phyloP scores from a whole-genome alignment of 1,140 invertebrate species.

The Drosophila tropicalis region DNA sequence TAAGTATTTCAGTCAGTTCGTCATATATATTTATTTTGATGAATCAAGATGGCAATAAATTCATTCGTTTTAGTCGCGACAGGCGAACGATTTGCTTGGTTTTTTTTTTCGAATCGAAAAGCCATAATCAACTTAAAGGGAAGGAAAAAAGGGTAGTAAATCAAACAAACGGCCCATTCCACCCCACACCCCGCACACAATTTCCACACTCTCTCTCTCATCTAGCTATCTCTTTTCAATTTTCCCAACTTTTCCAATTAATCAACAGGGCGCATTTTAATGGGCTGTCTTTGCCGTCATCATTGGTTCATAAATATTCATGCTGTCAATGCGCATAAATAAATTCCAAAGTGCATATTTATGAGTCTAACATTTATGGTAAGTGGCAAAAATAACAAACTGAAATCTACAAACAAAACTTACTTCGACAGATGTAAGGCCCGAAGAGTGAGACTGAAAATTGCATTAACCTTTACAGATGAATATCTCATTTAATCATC shows the following conservation, averaged over 20 bases:
- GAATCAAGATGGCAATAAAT: constrained; percentile 50
- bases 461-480: constrained; percentile 6
- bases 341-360: constrained; percentile 68
- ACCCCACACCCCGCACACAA: constrained; percentile 7
- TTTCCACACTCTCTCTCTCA: background rate
- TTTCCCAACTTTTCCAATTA: constrained; percentile 65
- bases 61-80: constrained; percentile 35
- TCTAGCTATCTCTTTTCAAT: background rate
- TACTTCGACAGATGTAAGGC: constrained; percentile 27
- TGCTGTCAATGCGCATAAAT: constrained; percentile 58
- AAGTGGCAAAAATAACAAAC: constrained; percentile 35
- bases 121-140: constrained; percentile 1
- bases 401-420: constrained; percentile 37
- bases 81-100: constrained; percentile 74
- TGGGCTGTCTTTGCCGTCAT: constrained; percentile 30
- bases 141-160: constrained; percentile 1
- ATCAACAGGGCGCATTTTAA: constrained; percentile 63
- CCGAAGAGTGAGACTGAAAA: constrained; percentile 17
- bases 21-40: constrained; percentile 33
- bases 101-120: constrained; percentile 23
- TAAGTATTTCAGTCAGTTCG: constrained; percentile 74
- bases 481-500: background rate
- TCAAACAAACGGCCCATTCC: background rate
- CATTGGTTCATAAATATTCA: constrained; percentile 65
- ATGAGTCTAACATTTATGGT: constrained; percentile 61